Evolutionary conservation across 2,797 vertebrate species (phyloP), one percentile per base, ranked within the genome.

Genomic region (Carapus acus): DNA sequence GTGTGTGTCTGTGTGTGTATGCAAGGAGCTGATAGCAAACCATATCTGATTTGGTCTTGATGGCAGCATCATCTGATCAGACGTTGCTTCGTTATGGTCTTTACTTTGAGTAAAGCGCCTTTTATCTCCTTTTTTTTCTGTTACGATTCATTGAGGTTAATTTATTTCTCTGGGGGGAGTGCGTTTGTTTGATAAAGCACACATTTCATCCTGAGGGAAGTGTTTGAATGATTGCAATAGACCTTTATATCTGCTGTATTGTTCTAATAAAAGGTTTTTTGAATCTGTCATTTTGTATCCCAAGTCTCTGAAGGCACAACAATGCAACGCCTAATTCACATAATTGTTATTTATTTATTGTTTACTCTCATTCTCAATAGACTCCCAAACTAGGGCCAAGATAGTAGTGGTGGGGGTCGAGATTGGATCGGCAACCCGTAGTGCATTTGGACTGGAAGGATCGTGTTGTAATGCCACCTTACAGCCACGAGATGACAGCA

Each of bases 191-290:
- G 78, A 76, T 62, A 54, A 83, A 80, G 81, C 85, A 85, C 84
- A 84, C 11, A 44, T 67, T 76, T 54, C 11, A 39, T 79, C 81
- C 62, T 76, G 74, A 75, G 69, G 72, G 63, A 76, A 74, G 76
- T 81, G 79, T 77, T 81, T 85, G 80, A n/a, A n/a, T n/a, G n/a
- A 79, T 81, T 83, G 81, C 85, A 83, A 85, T 83, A 88, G 83
- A 86, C 78, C 80, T 88, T 88, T 87, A 75, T 82, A 83, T 87
- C 85, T 88, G 85, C 87, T 87, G 85, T 87, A 84, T 81, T 84
- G 84, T 87, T 87, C 79, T 85, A 88, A 87, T 88, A 85, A 85
- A 87, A 69, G 38, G n/a, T 69, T 81, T 87, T 88, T 83, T 62
- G 64, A 83, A 73, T 77, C 71, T 33, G 40, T 58, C 15, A 2